Base-by-base conservation (phyloP, 2,888 invertebrate species). In the Mythimna lalbum region DNA sequence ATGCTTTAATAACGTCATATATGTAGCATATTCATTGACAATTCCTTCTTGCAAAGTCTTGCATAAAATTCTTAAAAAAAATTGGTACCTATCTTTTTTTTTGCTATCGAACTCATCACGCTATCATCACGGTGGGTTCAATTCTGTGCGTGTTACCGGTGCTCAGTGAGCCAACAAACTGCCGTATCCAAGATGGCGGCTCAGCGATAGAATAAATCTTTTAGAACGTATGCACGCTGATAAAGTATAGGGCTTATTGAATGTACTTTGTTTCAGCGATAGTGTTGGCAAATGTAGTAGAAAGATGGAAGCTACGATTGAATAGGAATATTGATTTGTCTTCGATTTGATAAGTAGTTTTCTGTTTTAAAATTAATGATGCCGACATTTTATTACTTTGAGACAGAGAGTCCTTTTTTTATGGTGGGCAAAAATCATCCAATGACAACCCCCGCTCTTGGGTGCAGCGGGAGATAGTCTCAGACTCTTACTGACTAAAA, bases 201-300 rank as follows among this genome's bases (percentile, higher is more conserved):
- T 78, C 74, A 73, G 74, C 73, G 85, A 84, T 87, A 85, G 83
- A 86, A 90, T 89, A 89, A 88, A 90, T 91, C 88, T 89, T 75
- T 77, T 79, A 80, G 86, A 87, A 88, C 82, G 87, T 88, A 89
- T 88, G 78, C 87, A 52, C 56, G 62, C 71, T 72, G 80, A 82
- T 83, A 83, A 81, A 83, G 47, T 65, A 60, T 65, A 65, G 55
- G 71, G 72, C 73, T 81, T 80, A 80, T 80, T 77, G 72, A 69
- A 79, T 72, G 63, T 70, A 62, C 66, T 80, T 76, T 73, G 78
- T 82, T 78, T 77, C 59, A 52, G 68, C 27, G 78, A 80, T 78
- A 80, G 77, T 69, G 53, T 68, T 62, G 69, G 76, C 70, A 61
- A 84, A 77, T 77, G 73, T 75, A 83, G 70, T 71, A 69, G 74